These are phyloP conservation scores for Centrocercus urophasianus DNA, from an alignment of 2,113 vertebrate genomes.

Conservation along the genomic window DNA sequence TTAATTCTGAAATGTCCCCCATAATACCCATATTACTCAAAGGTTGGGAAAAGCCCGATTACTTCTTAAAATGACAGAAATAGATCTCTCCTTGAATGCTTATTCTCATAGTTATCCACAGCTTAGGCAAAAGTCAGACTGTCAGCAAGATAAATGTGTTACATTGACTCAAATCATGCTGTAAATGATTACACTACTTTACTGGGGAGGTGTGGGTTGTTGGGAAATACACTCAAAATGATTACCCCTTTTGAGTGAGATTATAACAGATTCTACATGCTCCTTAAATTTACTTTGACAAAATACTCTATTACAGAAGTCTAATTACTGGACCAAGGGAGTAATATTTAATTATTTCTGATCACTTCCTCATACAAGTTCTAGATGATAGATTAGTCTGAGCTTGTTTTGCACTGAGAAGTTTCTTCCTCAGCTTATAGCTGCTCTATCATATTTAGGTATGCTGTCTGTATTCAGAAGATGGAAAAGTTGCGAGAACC, in stretches of 20 bases:
- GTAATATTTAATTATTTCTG: background rate
- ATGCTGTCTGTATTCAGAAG: accelerated
- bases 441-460: background rate
- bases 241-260: background rate
- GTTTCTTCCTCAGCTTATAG: background rate
- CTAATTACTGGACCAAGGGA: background rate
- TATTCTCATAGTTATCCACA: constrained; percentile 18
- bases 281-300: background rate
- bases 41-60: constrained; percentile 25
- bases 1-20: background rate
- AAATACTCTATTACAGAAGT: background rate
- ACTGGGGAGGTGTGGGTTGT: background rate
- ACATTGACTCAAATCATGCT: constrained; percentile 42
- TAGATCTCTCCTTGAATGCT: background rate
- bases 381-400: background rate
- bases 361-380: background rate
- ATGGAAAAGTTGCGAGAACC: background rate
- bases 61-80: constrained; percentile 35
- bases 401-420: background rate
- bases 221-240: background rate
- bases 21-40: background rate
- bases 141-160: constrained; percentile 1
- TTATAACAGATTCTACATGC: background rate
- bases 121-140: constrained; percentile 44
- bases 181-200: constrained; percentile 11